A percentile compares a stretch with the other conserved stretches of the same genome.
Evolutionary conservation across 35 echinoderm and acorn worm genomes (phyloP).

Genomic region (Nesometra sesokonis): DNA sequence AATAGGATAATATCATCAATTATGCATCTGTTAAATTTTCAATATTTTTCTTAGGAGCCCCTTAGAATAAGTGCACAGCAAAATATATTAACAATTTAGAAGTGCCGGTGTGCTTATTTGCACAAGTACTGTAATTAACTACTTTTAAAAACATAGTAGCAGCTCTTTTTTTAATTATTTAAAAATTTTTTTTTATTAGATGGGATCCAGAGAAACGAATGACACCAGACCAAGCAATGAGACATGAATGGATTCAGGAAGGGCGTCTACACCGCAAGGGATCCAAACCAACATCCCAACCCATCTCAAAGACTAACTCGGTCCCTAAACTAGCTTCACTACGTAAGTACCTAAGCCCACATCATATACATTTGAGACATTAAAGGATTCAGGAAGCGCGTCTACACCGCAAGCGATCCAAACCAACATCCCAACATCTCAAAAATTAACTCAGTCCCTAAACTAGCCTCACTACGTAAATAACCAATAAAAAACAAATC

Average conservation of each 20-base stretch:
- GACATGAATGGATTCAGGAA: conserved; percentile 75
- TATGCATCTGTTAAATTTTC: too few relatives aligned
- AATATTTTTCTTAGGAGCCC: too few relatives aligned
- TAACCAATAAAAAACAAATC: too few relatives aligned
- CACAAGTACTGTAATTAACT: background rate
- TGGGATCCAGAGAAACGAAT: conserved; percentile 76
- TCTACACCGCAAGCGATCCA: background rate
- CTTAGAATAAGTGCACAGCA: too few relatives aligned
- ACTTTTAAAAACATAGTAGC: background rate
- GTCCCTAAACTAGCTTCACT: background rate
- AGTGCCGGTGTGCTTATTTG: background rate
- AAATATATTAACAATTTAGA: background rate
- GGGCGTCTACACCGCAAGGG: background rate
- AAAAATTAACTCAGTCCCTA: background rate
- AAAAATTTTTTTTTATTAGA: conserved; percentile 34
- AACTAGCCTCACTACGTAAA: background rate
- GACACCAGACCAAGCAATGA: conserved; percentile 80
- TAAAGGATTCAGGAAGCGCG: conserved; percentile 57
- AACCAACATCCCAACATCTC: background rate
- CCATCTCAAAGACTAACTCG: background rate
- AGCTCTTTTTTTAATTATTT: too few relatives aligned
- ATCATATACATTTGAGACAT: too few relatives aligned
- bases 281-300: background rate
- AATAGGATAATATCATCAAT: too few relatives aligned
- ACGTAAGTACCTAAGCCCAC: too few relatives aligned